A percentile compares a stretch with the other conserved stretches of the same genome.
phyloP scores from a whole-genome alignment of 2,113 vertebrate species.

The Zootoca vivipara region DNA sequence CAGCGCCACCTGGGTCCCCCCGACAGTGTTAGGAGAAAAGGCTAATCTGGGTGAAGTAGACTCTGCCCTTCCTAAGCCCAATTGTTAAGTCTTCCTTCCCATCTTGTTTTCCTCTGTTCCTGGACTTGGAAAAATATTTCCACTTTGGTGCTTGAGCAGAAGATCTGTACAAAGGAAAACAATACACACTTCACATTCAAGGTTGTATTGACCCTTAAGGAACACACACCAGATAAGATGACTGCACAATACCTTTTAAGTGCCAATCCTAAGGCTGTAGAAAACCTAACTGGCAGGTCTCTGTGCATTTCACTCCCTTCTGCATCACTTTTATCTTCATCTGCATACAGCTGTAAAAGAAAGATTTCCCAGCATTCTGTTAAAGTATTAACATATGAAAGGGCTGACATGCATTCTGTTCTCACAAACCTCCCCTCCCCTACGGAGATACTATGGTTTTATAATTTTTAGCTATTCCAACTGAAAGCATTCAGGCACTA shows the following conservation, averaged over 20 bases:
- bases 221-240: neutral
- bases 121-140: neutral
- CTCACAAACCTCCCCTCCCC: conserved; percentile 14
- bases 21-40: conserved; percentile 19
- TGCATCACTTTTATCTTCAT: conserved; percentile 11
- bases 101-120: conserved; percentile 33
- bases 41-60: conserved; percentile 36
- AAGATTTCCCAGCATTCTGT: conserved; percentile 1
- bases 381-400: neutral
- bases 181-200: neutral
- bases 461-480: conserved; percentile 18
- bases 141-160: neutral
- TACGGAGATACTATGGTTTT: conserved; percentile 22
- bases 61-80: conserved; percentile 41
- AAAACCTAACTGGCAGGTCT: neutral
- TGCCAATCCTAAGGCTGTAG: neutral
- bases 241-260: neutral
- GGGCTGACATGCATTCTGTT: neutral
- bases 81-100: conserved; percentile 30
- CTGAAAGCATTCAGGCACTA: neutral
- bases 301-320: conserved; percentile 14
- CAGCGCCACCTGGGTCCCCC: too few relatives aligned
- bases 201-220: conserved; percentile 37
- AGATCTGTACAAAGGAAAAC: conserved; percentile 28
- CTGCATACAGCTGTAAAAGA: conserved; percentile 33